Evolutionary conservation across 2,113 vertebrate genomes (phyloP), one percentile per base, ranked within the genome.

Genomic region (Scortum barcoo): DNA sequence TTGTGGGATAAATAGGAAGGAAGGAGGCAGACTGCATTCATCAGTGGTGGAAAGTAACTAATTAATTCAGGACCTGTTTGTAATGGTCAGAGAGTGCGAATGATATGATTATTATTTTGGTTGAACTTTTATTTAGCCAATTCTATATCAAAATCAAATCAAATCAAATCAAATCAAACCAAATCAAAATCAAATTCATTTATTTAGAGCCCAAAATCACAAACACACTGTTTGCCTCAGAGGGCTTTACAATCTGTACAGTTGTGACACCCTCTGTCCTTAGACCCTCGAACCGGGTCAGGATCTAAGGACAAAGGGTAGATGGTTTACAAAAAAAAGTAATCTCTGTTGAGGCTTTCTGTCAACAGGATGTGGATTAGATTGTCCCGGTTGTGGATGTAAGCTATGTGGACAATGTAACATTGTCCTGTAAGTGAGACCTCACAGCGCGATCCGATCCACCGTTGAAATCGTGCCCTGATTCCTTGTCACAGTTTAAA

Each of bases 401-500:
- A 69, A 75, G 26, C 10, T n/a, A 38, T 66, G 72, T 30, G 28
- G 36, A 30, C 11, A 17, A 33, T 6, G 62, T 56, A 46, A 50
- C 38, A 16, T 12, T 51, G 38, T 71, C 51, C 28, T 65, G 57
- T 66, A 75, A 71, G 20, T 48, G 22, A 56, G 30, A 57, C 56
- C 40, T 84, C 46, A 28, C 33, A 40, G 20, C 36, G 76, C 42
- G 28, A 87, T 28, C 48, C 0, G 19, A 78, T 65, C 44, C 50
- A 22, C 1, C 19, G 1, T 3, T 36, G 26, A 62, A 56, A 24
- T 50, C 22, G 2, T 62, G 71, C 50, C 40, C 26, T 28, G 51
- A 53, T 38, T 33, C 56, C 36, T 57, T 57, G 65, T 40, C 70
- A 53, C 54, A 58, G 42, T 63, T 73, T 70, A 60, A 75, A 24